These are phyloP conservation scores for Anorthoa munda DNA, from an alignment of 2,888 invertebrate genomes.

Conservation along the genomic window DNA sequence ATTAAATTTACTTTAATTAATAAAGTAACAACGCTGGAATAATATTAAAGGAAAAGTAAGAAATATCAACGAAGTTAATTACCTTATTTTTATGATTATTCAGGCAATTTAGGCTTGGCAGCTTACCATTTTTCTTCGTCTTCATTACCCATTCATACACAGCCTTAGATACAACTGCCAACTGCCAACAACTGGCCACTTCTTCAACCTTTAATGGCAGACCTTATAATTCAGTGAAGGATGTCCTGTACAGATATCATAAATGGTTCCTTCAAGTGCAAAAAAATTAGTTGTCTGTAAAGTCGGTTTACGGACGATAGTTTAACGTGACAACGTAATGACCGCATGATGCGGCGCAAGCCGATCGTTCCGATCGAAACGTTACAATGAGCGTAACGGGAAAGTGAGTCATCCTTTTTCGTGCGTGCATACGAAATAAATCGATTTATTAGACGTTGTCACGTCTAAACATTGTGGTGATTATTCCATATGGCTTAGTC, in stretches of 20 bases:
- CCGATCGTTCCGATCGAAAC: no score
- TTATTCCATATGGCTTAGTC: no score
- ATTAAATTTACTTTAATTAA: no score
- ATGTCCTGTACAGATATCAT: background rate
- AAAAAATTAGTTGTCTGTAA: no score
- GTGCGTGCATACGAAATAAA: no score
- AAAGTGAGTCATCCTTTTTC: no score
- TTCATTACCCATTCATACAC: slow-evolving; percentile 14
- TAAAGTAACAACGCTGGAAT: background rate
- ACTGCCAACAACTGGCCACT: background rate
- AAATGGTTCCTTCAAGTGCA: background rate
- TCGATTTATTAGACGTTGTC: no score
- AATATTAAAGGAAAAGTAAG: background rate
- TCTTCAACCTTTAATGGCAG: background rate
- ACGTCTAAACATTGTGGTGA: no score
- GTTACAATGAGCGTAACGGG: no score
- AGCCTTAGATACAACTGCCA: background rate
- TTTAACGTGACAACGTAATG: no score
- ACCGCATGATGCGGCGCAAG: no score
- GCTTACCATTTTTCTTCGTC: slow-evolving; percentile 6
- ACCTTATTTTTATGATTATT: slow-evolving; percentile 13
- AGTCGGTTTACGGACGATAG: no score
- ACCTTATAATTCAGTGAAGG: background rate
- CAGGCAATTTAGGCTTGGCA: slow-evolving; percentile 2
- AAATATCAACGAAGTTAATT: background rate